Evolutionary conservation across 2,888 invertebrate species (phyloP), one percentile per base, ranked within the genome.

Genomic region (Andrena minutula): DNA sequence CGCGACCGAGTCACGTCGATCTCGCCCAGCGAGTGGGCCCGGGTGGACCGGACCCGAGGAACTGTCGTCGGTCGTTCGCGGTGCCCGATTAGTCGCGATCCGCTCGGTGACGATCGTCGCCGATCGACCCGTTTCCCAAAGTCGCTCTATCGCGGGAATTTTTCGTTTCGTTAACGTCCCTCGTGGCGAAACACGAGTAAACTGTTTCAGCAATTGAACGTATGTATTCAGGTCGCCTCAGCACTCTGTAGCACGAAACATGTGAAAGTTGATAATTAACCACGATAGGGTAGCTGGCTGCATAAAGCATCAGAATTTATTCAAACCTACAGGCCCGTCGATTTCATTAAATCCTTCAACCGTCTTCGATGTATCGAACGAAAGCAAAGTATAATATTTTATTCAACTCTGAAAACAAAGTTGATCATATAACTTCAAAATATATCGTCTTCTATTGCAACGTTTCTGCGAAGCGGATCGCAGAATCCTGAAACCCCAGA

Each of bases 31-130:
- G 28, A 41, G 41, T 41, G 41, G 41, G 41, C 41, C 41, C 41
- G 12, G 41, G 26, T 7, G 72, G 70, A 26, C 58, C 47, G 60
- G 68, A 76, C 61, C 76, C 78, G 85, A 78, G 83, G 84, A 86
- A 84, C 79, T 84, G 66, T 75, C 79, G 68, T 30, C 61, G 79
- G 83, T 82, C 82, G 80, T 72, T 49, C 64, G 7, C 23, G 47
- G 16, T 64, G 12, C 53, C 56, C 56, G 70, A 70, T 69, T 64
- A 47, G 64, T 70, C 75, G 56, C 53, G 56, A 71, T 49, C 30
- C 28, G 47, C 41, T 66, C 58, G 56, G 47, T 72, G 61, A 12
- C 70, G 47, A 30, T 49, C 28, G 20, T 20, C 41, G 23, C n/a
- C 10, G n/a, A 23, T 12, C 71, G 30, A 49, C 10, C 56, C 56